Evolutionary conservation across 2,888 invertebrate species (phyloP).

Genomic region (Oscheius sp.): DNA sequence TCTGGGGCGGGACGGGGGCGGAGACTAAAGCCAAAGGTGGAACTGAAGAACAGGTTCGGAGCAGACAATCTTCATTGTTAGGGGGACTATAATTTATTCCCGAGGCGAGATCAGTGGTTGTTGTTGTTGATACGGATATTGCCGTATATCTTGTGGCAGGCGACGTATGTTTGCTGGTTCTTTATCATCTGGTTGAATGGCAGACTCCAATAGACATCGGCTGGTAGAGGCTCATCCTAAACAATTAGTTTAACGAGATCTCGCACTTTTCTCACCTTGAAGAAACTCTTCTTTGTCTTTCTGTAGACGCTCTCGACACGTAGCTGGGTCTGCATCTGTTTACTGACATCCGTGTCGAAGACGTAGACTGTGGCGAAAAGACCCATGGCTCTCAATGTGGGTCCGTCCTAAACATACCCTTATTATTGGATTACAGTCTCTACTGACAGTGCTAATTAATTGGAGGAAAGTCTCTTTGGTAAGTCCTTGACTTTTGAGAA

Average conservation of each 20-base stretch:
- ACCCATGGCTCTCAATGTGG: conserved; percentile 65
- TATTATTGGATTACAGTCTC: not conserved
- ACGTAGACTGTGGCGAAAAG: conserved; percentile 72
- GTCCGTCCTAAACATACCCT: conserved; percentile 54
- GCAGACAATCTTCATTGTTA: conserved; percentile 31
- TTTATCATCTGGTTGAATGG: conserved; percentile 72
- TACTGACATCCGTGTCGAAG: conserved; percentile 68
- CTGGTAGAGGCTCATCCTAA: conserved; percentile 70
- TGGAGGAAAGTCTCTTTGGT: conserved; percentile 67
- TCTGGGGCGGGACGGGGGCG: conserved; percentile 28
- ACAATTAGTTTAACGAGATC: not conserved
- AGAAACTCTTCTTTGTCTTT: conserved; percentile 64
- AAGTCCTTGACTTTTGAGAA: conserved; percentile 68
- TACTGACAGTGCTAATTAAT: conserved; percentile 64
- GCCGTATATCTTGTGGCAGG: conserved; percentile 72
- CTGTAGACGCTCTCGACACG: conserved; percentile 68
- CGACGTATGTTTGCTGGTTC: conserved; percentile 68
- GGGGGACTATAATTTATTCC: not conserved
- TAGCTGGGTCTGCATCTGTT: conserved; percentile 68
- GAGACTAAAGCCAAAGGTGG: conserved; percentile 28
- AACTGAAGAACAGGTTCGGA: conserved; percentile 33
- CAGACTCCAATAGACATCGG: conserved; percentile 70
- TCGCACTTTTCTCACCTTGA: conserved; percentile 44
- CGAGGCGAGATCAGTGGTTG: conserved; percentile 20
- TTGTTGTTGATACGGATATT: conserved; percentile 62